phyloP scores from a whole-genome alignment of 2,888 invertebrate species.

The Pteria penguin region DNA sequence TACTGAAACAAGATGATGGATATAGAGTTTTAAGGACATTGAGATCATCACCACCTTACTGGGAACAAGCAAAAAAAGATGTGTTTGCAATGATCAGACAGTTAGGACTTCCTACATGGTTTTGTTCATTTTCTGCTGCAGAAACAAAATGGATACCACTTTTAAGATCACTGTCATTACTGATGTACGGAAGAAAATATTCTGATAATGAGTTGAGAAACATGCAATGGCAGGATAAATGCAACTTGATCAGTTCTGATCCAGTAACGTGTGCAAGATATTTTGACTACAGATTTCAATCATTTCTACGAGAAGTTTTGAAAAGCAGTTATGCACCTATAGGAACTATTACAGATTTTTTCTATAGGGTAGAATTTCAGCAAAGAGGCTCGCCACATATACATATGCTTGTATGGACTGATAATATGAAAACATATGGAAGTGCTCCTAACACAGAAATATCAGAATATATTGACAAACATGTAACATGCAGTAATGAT shows the following conservation, averaged over 20 bases:
- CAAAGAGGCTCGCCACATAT: slow-evolving; percentile 58
- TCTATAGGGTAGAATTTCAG: slow-evolving; percentile 57
- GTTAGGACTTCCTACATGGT: slow-evolving; percentile 50
- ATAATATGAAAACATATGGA: slow-evolving; percentile 47
- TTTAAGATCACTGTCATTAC: too few relatives aligned
- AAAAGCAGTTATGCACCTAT: slow-evolving; percentile 33
- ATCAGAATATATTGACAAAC: slow-evolving; percentile 43
- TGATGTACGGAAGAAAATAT: too few relatives aligned
- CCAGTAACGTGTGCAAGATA: slow-evolving; percentile 61
- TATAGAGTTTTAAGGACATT: slow-evolving; percentile 42
- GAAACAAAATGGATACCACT: slow-evolving; percentile 51
- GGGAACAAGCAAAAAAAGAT: slow-evolving; percentile 52
- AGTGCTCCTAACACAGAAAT: slow-evolving; percentile 19
- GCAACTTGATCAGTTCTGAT: slow-evolving; percentile 49
- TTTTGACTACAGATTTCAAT: slow-evolving; percentile 54
- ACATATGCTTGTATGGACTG: slow-evolving; percentile 53
- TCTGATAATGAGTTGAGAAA: too few relatives aligned
- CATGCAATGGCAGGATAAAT: slow-evolving; percentile 52
- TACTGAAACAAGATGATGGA: slow-evolving; percentile 46
- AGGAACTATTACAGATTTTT: slow-evolving; percentile 48
- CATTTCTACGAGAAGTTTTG: slow-evolving; percentile 32
- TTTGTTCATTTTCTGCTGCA: slow-evolving; percentile 47
- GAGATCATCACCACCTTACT: slow-evolving; percentile 54
- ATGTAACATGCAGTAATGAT: slow-evolving; percentile 48
- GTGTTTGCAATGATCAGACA: slow-evolving; percentile 57